Base-by-base conservation (phyloP, 2,888 invertebrate genomes). In the Drosophila ezoana region DNA sequence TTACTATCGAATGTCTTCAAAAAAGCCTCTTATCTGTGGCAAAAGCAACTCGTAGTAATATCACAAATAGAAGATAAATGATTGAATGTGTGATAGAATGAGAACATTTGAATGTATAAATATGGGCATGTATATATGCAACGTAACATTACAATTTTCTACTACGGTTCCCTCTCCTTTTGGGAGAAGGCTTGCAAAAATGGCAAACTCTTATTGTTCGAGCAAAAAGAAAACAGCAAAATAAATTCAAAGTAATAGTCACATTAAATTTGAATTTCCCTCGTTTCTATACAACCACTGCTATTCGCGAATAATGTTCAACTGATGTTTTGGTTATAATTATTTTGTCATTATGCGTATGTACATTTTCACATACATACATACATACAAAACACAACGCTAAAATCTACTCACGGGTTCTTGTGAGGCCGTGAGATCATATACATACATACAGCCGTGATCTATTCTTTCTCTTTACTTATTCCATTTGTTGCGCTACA, bases 281-380 rank as follows among this genome's bases (percentile, higher is more conserved):
- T 51, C 51, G n/a, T 35, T 51, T 14, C 23, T 40, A 10, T 33
- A 45, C 83, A 65, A 73, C 81, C 87, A 56, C 43, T 23, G 33
- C 51, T 16, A 45, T 32, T 44, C 66, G 53, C 78, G 14, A 61
- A 43, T 48, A 80, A 56, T 71, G 43, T 54, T 28, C 48, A 62
- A 81, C 87, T 81, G 59, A 72, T 73, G 51, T 45, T 63, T 60
- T 20, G 53, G 32, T 52, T 51, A 62, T 47, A 52, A 56, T 64
- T 54, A 13, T n/a, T 32, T 52, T 16, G 28, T 28, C 28, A 8
- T 28, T 28, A 8, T 28, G 8, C 28, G 8, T 28, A 28, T 40
- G 49, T 38, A 48, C 41, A 23, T 9, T 23, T 32, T n/a, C n/a
- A 35, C 20, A n/a, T 14, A 32, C 14, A 16, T 14, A 32, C 14